Conservation (phyloP, 2,113 vertebrate genomes). For the Chionodraco myersi region DNA sequence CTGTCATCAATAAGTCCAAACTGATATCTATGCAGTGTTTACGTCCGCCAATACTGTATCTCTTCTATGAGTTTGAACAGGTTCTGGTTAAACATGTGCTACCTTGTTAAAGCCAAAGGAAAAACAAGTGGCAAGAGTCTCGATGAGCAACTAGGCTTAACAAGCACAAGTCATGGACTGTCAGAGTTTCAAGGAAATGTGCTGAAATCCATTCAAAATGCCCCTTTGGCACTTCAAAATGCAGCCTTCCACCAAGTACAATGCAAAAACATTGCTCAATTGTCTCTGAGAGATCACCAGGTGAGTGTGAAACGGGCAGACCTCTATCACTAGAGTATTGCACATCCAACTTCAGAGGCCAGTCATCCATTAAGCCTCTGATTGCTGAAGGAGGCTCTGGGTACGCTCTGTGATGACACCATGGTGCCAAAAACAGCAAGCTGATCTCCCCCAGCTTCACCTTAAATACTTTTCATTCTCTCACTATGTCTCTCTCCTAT, state of each 20-base stretch:
- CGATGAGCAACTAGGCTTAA: constrained; percentile 13
- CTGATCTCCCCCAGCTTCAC: constrained; percentile 35
- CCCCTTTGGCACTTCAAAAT: neutral
- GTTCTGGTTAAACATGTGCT: neutral
- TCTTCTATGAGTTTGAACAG: neutral
- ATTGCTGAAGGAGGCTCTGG: constrained; percentile 47
- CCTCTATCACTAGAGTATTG: constrained; percentile 36
- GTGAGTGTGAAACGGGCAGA: constrained; percentile 10
- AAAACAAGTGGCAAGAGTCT: constrained; percentile 2
- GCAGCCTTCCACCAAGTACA: constrained; percentile 1
- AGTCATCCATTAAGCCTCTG: constrained; percentile 65
- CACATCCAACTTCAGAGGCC: constrained; percentile 49
- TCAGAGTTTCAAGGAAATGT: constrained; percentile 16
- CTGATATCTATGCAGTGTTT: no score
- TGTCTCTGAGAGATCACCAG: constrained; percentile 23
- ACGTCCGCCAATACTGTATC: no score
- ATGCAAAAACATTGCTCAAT: neutral
- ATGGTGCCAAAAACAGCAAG: constrained; percentile 45
- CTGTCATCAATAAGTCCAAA: no score
- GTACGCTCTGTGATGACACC: constrained; percentile 44
- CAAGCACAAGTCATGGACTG: constrained; percentile 17
- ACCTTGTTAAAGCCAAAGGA: neutral
- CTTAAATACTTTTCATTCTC: neutral
- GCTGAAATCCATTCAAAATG: neutral
- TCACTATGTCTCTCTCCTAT: neutral